Conservation (phyloP, 2,113 vertebrate species). For the Limnothrissa miodon region DNA sequence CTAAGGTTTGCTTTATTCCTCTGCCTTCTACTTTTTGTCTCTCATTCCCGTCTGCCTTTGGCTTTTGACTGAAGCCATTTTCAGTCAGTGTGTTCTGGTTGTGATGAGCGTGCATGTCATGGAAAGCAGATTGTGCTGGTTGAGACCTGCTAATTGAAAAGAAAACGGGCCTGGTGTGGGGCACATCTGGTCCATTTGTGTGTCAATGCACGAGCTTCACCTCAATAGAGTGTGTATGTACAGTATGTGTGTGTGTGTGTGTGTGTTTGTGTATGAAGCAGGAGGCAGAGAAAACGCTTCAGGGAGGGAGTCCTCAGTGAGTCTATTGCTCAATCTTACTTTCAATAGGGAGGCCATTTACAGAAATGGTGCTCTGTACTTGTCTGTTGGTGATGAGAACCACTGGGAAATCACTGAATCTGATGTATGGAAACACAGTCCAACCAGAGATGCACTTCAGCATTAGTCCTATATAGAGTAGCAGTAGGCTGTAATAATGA, state of each 20-base stretch:
- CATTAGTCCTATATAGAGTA: slow-evolving; percentile 57
- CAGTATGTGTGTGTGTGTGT: no score
- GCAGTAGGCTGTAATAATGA: slow-evolving; percentile 26
- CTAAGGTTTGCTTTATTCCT: background rate
- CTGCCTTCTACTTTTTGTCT: background rate
- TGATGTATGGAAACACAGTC: slow-evolving; percentile 61
- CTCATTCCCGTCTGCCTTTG: slow-evolving; percentile 7
- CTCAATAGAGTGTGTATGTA: slow-evolving; percentile 54
- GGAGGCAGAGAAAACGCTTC: background rate
- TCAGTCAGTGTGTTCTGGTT: slow-evolving; percentile 23
- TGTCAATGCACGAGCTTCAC: slow-evolving; percentile 37
- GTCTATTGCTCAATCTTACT: slow-evolving; percentile 57
- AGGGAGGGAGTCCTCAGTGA: slow-evolving; percentile 47
- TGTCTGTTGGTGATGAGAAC: slow-evolving; percentile 39
- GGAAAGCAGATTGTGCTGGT: slow-evolving; percentile 66
- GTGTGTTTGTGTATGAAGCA: no score
- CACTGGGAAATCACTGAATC: slow-evolving; percentile 63
- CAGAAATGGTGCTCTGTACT: slow-evolving; percentile 34
- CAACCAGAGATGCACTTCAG: slow-evolving; percentile 61
- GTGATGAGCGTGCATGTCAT: slow-evolving; percentile 54
- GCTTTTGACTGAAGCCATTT: slow-evolving; percentile 31
- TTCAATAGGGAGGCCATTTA: slow-evolving; percentile 52
- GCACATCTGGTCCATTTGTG: slow-evolving; percentile 58
- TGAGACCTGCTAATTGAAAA: slow-evolving; percentile 67
- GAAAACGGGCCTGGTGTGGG: slow-evolving; percentile 55